Percentiles rank a stretch among this genome's conserved stretches.
Evolutionary conservation across 2,797 vertebrate genomes (phyloP).

Genomic region (Gymnoscopelus braueri): DNA sequence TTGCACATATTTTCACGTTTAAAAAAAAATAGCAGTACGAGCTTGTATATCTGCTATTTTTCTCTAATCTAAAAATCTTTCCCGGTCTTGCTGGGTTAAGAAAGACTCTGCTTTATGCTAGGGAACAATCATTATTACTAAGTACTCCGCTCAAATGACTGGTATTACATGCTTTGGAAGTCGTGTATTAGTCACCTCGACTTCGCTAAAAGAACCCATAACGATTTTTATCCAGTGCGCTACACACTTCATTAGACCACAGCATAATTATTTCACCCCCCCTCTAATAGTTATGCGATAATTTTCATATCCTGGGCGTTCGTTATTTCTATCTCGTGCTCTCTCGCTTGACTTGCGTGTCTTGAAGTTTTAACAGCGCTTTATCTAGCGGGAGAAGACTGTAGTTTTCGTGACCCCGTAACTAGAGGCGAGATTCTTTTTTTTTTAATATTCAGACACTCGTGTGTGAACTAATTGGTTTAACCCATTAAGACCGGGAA

Average conservation of each 20-base stretch:
- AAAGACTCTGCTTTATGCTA: constrained; percentile 61
- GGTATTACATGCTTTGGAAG: constrained; percentile 59
- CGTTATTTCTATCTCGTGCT: constrained; percentile 41
- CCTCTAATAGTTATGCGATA: constrained; percentile 53
- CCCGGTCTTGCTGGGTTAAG: constrained; percentile 7
- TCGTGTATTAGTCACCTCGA: constrained; percentile 67
- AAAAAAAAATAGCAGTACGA: too few species aligned
- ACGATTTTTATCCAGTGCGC: constrained; percentile 53
- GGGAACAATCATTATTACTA: constrained; percentile 67
- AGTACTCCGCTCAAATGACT: constrained; percentile 60
- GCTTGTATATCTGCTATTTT: too few species aligned
- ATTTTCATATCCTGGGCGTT: constrained; percentile 41
- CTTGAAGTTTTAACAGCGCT: constrained; percentile 34
- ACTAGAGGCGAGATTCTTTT: constrained; percentile 46
- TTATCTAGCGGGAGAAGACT: constrained; percentile 44
- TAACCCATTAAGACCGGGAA: background rate
- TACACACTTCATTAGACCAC: constrained; percentile 59
- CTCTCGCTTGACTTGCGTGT: constrained; percentile 45
- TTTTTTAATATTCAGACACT: constrained; percentile 41
- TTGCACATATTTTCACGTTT: too few species aligned
- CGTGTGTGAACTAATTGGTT: constrained; percentile 50
- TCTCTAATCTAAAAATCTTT: too few species aligned
- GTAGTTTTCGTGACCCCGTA: constrained; percentile 46
- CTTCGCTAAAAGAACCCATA: constrained; percentile 37
- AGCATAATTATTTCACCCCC: constrained; percentile 51